Evolutionary conservation across 1,140 invertebrate species (phyloP), one percentile per base, ranked within the genome.

Genomic region (Lepidurus arcticus): DNA sequence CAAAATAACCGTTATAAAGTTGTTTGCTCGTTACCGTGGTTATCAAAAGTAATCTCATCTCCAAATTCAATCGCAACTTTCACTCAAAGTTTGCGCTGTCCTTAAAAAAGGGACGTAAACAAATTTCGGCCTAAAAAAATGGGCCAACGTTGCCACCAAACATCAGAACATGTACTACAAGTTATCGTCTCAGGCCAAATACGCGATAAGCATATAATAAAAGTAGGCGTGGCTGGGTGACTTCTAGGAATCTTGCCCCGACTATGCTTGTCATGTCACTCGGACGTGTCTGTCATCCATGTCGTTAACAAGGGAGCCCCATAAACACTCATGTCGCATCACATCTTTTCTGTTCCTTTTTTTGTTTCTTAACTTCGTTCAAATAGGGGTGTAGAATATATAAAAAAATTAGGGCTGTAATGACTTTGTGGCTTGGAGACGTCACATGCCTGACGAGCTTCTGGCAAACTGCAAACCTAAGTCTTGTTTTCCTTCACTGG

Each of bases 231-330:
- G 53, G 13, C 53, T 9, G 53, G 53, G n/a, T 65, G 53, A 65
- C 53, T 65, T n/a, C 53, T 65, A 13, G 53, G 53, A 65, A 65
- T 13, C 13, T 65, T 13, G 34, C 34, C 53, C 53, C 53, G 53
- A 65, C 53, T 7, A 65, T 4, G n/a, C 53, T 65, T 65, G 53
- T 65, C 53, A 65, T 65, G 53, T 65, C 53, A 65, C 53, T 65
- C 53, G n/a, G 53, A 65, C 53, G 53, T 65, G 53, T 65, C 53
- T 65, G 53, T 65, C 53, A 65, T 65, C 53, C 53, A 65, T 65
- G 53, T 65, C 53, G 53, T 65, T 65, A 65, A 65, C 53, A 65
- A 65, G 53, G 53, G 53, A 65, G 53, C 53, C 16, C 53, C 53
- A 65, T 65, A 65, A 65, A 65, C 53, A 65, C 16, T 21, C 53